phyloP scores from a whole-genome alignment of 1,140 invertebrate species.

The Drosophila suzukii region DNA sequence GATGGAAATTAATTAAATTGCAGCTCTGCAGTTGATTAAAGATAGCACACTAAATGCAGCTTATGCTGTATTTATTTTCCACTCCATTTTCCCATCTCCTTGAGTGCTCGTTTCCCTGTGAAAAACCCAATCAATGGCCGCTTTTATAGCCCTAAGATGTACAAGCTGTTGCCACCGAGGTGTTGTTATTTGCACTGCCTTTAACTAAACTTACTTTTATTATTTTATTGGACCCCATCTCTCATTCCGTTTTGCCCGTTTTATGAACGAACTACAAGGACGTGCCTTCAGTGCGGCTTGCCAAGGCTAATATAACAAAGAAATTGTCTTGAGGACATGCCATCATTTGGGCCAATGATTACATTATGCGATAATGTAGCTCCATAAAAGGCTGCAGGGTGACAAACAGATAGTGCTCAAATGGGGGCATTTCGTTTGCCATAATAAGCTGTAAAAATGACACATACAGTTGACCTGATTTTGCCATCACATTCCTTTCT shows the following conservation, averaged over 20 bases:
- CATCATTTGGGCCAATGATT: conserved; percentile 81
- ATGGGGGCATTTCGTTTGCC: conserved; percentile 52
- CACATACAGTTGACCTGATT: conserved; percentile 81
- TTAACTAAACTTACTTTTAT: conserved; percentile 79
- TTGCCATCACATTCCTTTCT: conserved; percentile 64
- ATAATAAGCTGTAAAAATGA: conserved; percentile 82
- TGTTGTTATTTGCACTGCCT: conserved; percentile 74
- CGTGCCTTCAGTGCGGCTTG: conserved; percentile 41
- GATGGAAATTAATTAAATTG: conserved; percentile 44
- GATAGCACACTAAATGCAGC: conserved; percentile 18
- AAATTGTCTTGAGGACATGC: conserved; percentile 81
- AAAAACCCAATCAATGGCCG: conserved; percentile 30
- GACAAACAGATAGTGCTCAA: conserved; percentile 40
- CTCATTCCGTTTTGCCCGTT: conserved; percentile 18
- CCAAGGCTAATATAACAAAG: conserved; percentile 71
- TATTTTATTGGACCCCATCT: conserved; percentile 65
- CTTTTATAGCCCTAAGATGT: conserved; percentile 38
- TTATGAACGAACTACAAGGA: conserved; percentile 43
- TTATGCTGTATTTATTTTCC: conserved; percentile 21
- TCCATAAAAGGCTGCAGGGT: conserved; percentile 67
- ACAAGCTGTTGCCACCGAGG: conserved; percentile 33
- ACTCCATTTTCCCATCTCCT: conserved; percentile 13
- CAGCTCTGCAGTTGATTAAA: conserved; percentile 27
- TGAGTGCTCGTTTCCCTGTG: not conserved
- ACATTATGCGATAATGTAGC: conserved; percentile 82